Evolutionary conservation across 2,113 vertebrate species (phyloP), one percentile per base, ranked within the genome.

Genomic region (Caranx melampygus): DNA sequence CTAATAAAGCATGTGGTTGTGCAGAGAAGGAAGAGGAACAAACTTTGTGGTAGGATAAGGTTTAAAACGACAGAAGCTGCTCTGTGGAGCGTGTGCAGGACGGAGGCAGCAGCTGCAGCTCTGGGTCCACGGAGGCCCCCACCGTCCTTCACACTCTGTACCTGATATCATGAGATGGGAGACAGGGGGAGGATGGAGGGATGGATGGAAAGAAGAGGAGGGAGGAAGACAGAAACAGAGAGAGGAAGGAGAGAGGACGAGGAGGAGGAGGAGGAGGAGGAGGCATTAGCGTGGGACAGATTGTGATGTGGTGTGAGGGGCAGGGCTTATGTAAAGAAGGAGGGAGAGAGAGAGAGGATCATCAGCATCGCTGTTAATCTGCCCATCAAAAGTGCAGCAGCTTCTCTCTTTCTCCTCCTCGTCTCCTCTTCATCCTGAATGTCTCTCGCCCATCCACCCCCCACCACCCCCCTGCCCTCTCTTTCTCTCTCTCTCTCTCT

Each of bases 81-180:
- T 26, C 1, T 26, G 26, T 26, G 26, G 26, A 26, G 26, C 26
- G 26, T 26, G 26, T 26, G 26, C 26, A 64, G 66, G 61, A 35
- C 21, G 20, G 16, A 21, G n/a, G 49, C 59, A 72, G 61, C 61
- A 67, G 44, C 52, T 66, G 60, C 45, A 57, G 55, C 31, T n/a
- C 71, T 72, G 26, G 40, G 72, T 35, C n/a, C 54, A 20, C 6
- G 40, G 44, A 40, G 54, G 59, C 52, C 59, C 81, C 63, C 74
- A 77, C 71, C 57, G 0, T 81, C 60, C 87, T 26, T 26, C 89
- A 64, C 81, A 79, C 77, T 0, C 88, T 85, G 89, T 74, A 79
- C 75, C 85, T 26, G 26, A 26, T 26, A 26, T 26, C 26, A 26
- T 26, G 26, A 26, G 26, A 79, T 20, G 34, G 0, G 0, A 37